phyloP scores from a whole-genome alignment of 2,113 vertebrate species.

The Phylloscopus whistleri region DNA sequence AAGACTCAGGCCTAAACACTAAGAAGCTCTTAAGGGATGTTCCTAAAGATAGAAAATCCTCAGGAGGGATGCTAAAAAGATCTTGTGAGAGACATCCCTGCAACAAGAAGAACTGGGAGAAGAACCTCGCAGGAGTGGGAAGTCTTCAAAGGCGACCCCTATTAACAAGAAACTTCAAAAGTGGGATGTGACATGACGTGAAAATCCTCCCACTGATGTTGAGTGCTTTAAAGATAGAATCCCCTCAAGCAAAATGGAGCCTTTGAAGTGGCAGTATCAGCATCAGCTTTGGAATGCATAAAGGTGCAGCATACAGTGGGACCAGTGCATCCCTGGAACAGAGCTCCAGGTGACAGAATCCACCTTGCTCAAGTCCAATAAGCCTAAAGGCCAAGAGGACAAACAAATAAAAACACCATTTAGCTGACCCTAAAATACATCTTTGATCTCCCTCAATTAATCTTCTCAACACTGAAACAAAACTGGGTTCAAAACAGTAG shows the following conservation, averaged over 20 bases:
- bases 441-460: slow-evolving; percentile 10
- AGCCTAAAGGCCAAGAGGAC: not conserved
- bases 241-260: slow-evolving; percentile 55
- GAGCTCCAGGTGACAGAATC: not conserved
- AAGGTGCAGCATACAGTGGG: not conserved
- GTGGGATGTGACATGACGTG: slow-evolving; percentile 54
- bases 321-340: not conserved
- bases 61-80: slow-evolving; percentile 41
- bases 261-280: slow-evolving; percentile 66
- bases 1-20: not conserved
- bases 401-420: not conserved
- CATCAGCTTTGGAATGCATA: slow-evolving; percentile 23
- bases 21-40: slow-evolving; percentile 13
- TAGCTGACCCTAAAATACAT: not conserved
- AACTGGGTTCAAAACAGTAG: not conserved
- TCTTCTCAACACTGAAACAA: not conserved
- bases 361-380: not conserved
- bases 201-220: slow-evolving; percentile 60
- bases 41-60: slow-evolving; percentile 37
- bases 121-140: slow-evolving; percentile 46
- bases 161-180: slow-evolving; percentile 68
- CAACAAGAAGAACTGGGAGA: slow-evolving; percentile 34
- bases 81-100: slow-evolving; percentile 22
- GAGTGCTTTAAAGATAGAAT: slow-evolving; percentile 59
- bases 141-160: slow-evolving; percentile 60